Evolutionary conservation across 2,888 invertebrate genomes (phyloP), one percentile per base, ranked within the genome.

Genomic region (Hesperia comma): DNA sequence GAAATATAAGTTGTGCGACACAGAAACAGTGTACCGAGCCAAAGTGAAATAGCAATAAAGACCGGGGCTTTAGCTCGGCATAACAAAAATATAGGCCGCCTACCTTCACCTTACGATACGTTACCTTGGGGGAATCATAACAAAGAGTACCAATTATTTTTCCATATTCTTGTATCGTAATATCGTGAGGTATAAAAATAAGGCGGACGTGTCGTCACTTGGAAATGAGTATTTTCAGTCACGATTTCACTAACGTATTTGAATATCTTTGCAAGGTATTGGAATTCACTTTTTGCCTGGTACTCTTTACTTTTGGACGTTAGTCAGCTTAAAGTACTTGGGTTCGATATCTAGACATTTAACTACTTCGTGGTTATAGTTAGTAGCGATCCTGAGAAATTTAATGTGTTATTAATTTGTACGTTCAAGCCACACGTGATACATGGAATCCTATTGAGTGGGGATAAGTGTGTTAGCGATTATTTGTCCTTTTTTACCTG

Each of bases 91-190:
- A 33, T 46, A 49, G 32, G n/a, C n/a, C 32, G 46, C 32, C 60
- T 43, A 15, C 43, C 26, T 43, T 58, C 43, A n/a, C 43, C 17
- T 58, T 41, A 56, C 56, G 40, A 43, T 58, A 58, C 57, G 57
- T 43, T 58, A 58, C 57, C 57, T 17, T 58, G 43, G 57, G 57
- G 57, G 57, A 58, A 58, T 58, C 57, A 58, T 58, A 58, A 58
- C 57, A 58, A 58, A 41, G 43, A 21, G 56, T 41, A 41, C 54
- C 14, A 33, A 55, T 33, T 33, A 33, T 33, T 33, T 26, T 55
- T 32, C 12, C 26, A 37, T 37, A 46, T 46, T 46, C 43, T 46
- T 46, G 43, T 46, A 46, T 15, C 43, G 43, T 46, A 46, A 46
- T 46, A 46, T 46, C 17, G 15, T 46, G 43, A 37, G 15, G 43